Evolutionary conservation across 2,888 invertebrate genomes (phyloP).

Genomic region (Agriopis marginaria): DNA sequence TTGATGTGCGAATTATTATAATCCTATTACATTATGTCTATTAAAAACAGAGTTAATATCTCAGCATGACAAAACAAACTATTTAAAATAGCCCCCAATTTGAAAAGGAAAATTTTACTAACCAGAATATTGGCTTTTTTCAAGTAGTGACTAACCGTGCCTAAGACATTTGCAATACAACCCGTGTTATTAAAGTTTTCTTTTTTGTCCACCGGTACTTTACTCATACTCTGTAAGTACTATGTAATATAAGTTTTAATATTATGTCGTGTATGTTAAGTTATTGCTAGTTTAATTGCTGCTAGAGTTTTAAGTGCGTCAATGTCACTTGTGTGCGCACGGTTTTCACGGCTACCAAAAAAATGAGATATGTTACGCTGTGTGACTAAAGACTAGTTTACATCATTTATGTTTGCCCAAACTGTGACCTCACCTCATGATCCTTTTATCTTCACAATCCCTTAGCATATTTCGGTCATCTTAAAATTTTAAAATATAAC

Average conservation of each 20-base stretch:
- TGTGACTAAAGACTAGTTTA: background rate
- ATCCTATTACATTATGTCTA: background rate
- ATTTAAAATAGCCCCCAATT: background rate
- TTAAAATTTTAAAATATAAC: too few relatives aligned
- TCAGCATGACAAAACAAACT: slow-evolving; percentile 1
- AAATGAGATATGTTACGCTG: background rate
- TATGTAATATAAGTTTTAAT: slow-evolving; percentile 72
- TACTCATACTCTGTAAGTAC: slow-evolving; percentile 77
- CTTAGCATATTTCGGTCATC: too few relatives aligned
- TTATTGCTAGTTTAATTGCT: slow-evolving; percentile 57
- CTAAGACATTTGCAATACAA: slow-evolving; percentile 64
- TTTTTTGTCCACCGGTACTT: slow-evolving; percentile 73
- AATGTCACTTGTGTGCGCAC: background rate
- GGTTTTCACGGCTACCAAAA: background rate
- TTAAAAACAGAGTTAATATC: background rate
- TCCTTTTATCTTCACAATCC: too few relatives aligned
- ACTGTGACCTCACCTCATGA: too few relatives aligned
- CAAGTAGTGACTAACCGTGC: slow-evolving; percentile 59
- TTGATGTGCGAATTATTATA: slow-evolving; percentile 1
- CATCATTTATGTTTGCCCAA: too few relatives aligned
- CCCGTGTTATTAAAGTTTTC: slow-evolving; percentile 74
- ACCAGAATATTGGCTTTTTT: slow-evolving; percentile 57
- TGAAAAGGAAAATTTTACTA: slow-evolving; percentile 60
- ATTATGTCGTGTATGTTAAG: slow-evolving; percentile 51
- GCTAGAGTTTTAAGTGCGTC: slow-evolving; percentile 47